phyloP scores from a whole-genome alignment of 2,888 invertebrate species.

The Latheticus oryzae region DNA sequence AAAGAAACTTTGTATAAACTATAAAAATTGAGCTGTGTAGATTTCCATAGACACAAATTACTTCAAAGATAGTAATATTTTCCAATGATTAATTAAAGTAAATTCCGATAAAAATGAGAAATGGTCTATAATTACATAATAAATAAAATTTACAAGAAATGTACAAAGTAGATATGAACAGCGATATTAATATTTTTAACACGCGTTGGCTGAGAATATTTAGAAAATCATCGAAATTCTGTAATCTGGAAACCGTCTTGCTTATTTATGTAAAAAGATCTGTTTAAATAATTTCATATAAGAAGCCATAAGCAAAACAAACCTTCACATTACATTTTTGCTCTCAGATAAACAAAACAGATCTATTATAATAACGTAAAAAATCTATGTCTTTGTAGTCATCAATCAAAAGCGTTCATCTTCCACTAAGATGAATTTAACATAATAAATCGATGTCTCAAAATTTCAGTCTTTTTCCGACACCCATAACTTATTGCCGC shows the following conservation, averaged over 20 bases:
- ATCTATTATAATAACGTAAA: slow-evolving; percentile 12
- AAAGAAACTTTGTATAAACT: too few species aligned
- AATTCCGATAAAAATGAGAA: too few species aligned
- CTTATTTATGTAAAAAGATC: slow-evolving; percentile 42
- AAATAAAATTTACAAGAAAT: slow-evolving; percentile 1
- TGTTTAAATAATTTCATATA: slow-evolving; percentile 39
- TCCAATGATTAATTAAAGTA: too few species aligned
- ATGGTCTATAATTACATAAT: neutral
- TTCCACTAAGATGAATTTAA: slow-evolving; percentile 27
- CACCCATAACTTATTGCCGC: slow-evolving; percentile 31
- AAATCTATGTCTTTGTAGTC: slow-evolving; percentile 22
- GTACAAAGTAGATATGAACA: neutral
- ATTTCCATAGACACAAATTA: too few species aligned
- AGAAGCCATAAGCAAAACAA: slow-evolving; percentile 37
- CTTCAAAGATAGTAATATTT: too few species aligned
- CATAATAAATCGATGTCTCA: slow-evolving; percentile 28
- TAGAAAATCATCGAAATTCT: slow-evolving; percentile 18
- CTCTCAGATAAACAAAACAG: slow-evolving; percentile 31
- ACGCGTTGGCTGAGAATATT: slow-evolving; percentile 26
- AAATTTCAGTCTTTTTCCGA: slow-evolving; percentile 31
- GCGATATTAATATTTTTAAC: slow-evolving; percentile 13
- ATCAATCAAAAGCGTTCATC: slow-evolving; percentile 23
- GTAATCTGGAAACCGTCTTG: slow-evolving; percentile 26
- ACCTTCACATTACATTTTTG: slow-evolving; percentile 36
- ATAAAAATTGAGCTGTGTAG: too few species aligned